Evolutionary conservation across 2,113 vertebrate genomes (phyloP).

Genomic region (Platysternon megacephalum): DNA sequence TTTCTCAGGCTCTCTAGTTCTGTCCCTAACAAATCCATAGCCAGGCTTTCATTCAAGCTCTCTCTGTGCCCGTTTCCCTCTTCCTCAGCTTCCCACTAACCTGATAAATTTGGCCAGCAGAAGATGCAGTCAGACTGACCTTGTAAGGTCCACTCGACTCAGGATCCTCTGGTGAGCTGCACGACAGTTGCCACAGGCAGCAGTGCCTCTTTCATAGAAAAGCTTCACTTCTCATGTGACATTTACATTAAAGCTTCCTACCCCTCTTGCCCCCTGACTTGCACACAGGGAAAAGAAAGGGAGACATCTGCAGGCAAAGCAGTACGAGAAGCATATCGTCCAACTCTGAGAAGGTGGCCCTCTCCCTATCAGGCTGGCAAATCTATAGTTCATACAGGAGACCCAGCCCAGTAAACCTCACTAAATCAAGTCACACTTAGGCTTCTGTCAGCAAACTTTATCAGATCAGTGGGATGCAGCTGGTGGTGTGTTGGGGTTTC

Average conservation of each 20-base stretch:
- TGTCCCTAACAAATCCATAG: neutral
- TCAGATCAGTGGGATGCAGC: neutral
- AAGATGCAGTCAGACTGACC: neutral
- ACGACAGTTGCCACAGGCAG: neutral
- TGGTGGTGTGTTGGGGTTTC: neutral
- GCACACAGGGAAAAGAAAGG: neutral
- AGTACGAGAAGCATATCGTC: neutral
- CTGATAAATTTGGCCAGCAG: no score
- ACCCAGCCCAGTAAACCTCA: neutral
- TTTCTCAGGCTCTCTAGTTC: neutral
- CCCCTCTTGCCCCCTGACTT: neutral
- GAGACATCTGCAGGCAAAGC: neutral
- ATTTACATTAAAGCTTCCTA: neutral
- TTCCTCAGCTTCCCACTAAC: neutral
- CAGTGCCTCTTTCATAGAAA: neutral
- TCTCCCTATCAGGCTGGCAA: neutral
- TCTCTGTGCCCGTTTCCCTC: neutral
- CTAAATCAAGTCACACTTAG: no score
- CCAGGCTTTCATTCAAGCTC: neutral
- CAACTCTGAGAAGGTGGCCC: fast-evolving
- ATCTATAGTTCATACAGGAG: neutral
- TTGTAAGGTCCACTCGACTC: neutral
- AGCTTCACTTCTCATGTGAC: neutral
- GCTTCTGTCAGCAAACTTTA: neutral
- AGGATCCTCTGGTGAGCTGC: neutral